Base-by-base conservation (phyloP, 2,888 invertebrate species). In the Hedychridium roseum region DNA sequence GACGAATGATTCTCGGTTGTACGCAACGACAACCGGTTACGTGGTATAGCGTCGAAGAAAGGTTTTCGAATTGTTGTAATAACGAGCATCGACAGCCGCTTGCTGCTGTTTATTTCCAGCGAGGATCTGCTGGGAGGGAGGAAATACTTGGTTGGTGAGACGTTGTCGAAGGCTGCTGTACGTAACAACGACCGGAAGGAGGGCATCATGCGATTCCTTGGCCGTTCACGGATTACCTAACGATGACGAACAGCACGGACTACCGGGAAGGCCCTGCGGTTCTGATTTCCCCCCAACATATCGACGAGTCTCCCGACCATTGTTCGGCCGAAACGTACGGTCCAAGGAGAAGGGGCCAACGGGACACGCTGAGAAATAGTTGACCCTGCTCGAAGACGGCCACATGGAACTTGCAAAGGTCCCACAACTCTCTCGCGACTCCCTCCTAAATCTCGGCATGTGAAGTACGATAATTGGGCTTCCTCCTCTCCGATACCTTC, bases 221-320 rank as follows among this genome's bases (percentile, higher is more conserved):
- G n/a, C 2, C 7, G 18, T 12, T 34, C 43, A 36, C 43, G 52
- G 57, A 51, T 62, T 44, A 43, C 37, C 45, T 62, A 62, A 62
- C 57, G 62, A 62, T 62, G 62, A 62, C 54, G 50, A 62, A 62
- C 57, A 50, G 17, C 16, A n/a, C n/a, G 23, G 59, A 61, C 61
- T 62, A 57, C 11, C 23, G 6, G 7, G n/a, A 28, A 28, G 17
- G 28, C 40, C 44, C 21, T 43, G 43, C n/a, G 34, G 36, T 46
- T 41, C 30, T 54, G 53, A 60, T 53, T 58, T 50, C 50, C 51
- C 20, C 39, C n/a, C n/a, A n/a, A n/a, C n/a, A n/a, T n/a, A n/a
- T n/a, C n/a, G n/a, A n/a, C n/a, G n/a, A n/a, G n/a, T n/a, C n/a
- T n/a, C n/a, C n/a, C n/a, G n/a, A n/a, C n/a, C n/a, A n/a, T n/a